Evolutionary conservation across 2,888 invertebrate species (phyloP).

Genomic region (Margaritifera margaritifera): DNA sequence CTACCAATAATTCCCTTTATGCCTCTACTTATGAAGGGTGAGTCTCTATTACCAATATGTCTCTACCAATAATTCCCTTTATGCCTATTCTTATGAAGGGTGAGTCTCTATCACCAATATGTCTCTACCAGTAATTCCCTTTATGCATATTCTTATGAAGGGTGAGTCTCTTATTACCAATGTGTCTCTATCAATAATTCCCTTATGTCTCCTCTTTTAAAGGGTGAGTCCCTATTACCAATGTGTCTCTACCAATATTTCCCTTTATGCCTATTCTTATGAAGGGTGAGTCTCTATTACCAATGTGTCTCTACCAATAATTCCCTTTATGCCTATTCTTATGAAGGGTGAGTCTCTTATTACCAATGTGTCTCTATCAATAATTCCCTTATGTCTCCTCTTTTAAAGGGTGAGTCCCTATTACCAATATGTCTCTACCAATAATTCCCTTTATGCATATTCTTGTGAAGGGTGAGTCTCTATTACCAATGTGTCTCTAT

Average conservation of each 20-base stretch:
- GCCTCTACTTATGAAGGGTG: not conserved
- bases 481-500: no score
- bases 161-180: no score
- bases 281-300: slow-evolving; percentile 77
- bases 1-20: not conserved
- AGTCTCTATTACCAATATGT: no score
- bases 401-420: slow-evolving; percentile 79
- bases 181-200: no score
- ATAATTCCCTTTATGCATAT: slow-evolving; percentile 73
- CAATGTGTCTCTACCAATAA: not conserved
- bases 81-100: no score
- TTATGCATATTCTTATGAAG: slow-evolving; percentile 75
- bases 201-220: no score
- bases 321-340: not conserved
- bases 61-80: no score
- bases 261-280: slow-evolving; percentile 87
- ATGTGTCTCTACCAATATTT: slow-evolving; percentile 84
- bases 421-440: not conserved
- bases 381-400: slow-evolving; percentile 82
- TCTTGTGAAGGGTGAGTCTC: no score
- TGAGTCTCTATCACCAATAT: slow-evolving; percentile 67
- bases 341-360: not conserved
- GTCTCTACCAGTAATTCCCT: no score
- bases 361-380: slow-evolving; percentile 77
- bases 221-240: no score